Evolutionary conservation across 35 echinoderm and acorn worm species (phyloP), one percentile per base, ranked within the genome.

Genomic region (Ptychodera flava): DNA sequence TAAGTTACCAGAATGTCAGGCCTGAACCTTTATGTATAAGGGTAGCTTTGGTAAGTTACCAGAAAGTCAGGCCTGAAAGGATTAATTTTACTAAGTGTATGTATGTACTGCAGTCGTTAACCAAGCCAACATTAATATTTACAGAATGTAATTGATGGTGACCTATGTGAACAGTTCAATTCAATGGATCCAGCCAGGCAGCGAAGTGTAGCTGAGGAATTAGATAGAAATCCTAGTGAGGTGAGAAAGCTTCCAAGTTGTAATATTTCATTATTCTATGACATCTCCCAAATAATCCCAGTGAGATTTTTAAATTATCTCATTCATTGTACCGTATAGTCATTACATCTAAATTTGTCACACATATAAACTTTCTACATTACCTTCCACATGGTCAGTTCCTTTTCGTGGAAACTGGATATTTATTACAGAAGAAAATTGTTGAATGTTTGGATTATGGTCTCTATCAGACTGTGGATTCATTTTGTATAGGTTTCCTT

Each of bases 121-220:
- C n/a, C n/a, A n/a, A n/a, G n/a, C n/a, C n/a, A n/a, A n/a, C n/a
- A n/a, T n/a, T n/a, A n/a, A n/a, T n/a, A 16, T 92, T 12, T 31
- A 35, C 88, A 99, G 96, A 94, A 92, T 92, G 96, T 99, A 28
- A 92, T 99, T 89, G 96, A 99, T 91, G 96, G 96, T 75, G 96
- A 99, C 84, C 87, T 99, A 78, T 99, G 96, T 88, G 96, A 94
- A 86, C 96, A 99, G 93, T 99, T 94, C 77, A 99, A 94, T 82
- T 99, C 96, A 32, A 99, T 99, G 96, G 93, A 99, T 31, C 38
- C 89, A 28, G 38, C 90, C 15, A 94, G 94, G 38, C 96, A 99
- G 76, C 86, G 93, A 28, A 99, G 90, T 84, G 96, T 99, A 33
- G 90, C 96, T 6, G 93, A 99, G 29, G 96, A 99, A 81, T 81